Evolutionary conservation across 1,140 invertebrate species (phyloP), one percentile per base, ranked within the genome.

Genomic region (Cotesia typhae): DNA sequence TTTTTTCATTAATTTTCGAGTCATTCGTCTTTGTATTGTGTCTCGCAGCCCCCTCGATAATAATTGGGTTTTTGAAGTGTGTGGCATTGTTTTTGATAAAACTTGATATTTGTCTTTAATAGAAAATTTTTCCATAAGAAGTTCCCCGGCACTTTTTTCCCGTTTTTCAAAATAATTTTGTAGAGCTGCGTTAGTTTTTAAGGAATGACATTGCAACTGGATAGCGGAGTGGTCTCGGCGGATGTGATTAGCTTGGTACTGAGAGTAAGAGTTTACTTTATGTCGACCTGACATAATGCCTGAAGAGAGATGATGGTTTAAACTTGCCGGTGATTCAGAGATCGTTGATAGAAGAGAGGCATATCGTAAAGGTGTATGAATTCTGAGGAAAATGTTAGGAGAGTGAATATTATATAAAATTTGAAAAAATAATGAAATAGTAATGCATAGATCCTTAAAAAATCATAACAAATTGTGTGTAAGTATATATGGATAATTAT

Each of bases 261-360:
- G 75, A 7, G 51, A 71, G 0, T 75, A 71, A 3, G 82, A 79
- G n/a, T 76, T 74, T 0, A 81, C 77, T 3, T 60, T 90, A 55
- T 90, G 86, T 0, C 81, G 75, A 4, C 72, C 68, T 1, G 82
- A 63, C 1, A 80, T 52, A 0, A 73, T 66, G 0, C 73, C 76
- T 65, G 79, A 79, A 2, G 78, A 67, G 37, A 85, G 83, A 12
- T 83, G 80, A 17, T 83, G 79, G 74, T 81, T 74, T 74, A 73
- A 80, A 73, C 74, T 79, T 70, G 77, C 79, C 37, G 84, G 85
- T 59, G 89, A 87, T 83, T 94, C 93, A 1, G 91, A 90, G 53
- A 94, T 94, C 2, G 93, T 93, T 0, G 90, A 90, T 28, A 94
- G 80, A 70, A 92, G 91, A 0, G 92, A 92, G n/a, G 92, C 90